These are phyloP conservation scores for Athalia rosae DNA, from an alignment of 2,888 invertebrate species.

Conservation along the genomic window DNA sequence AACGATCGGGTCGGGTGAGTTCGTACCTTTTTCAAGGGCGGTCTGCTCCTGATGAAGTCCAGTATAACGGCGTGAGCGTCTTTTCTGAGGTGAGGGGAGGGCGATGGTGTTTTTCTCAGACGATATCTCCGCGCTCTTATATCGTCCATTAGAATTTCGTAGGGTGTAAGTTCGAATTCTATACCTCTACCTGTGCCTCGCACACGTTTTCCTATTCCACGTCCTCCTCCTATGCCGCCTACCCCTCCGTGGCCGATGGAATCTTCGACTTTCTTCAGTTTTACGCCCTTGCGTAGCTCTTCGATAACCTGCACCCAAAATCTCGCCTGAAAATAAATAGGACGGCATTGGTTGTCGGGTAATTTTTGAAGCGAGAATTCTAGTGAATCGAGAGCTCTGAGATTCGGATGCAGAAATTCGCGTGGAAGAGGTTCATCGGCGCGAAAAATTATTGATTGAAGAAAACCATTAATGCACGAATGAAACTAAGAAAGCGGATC, in stretches of 20 bases:
- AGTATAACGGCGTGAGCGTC: slow-evolving; percentile 97
- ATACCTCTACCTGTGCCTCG: slow-evolving; percentile 79
- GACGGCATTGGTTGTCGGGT: background rate
- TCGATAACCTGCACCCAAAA: slow-evolving; percentile 97
- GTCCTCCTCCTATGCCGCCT: slow-evolving; percentile 39
- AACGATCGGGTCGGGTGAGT: background rate
- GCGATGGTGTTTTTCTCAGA: slow-evolving; percentile 88
- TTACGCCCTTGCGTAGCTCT: slow-evolving; percentile 92
- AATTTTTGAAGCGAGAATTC: background rate
- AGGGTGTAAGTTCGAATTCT: slow-evolving; percentile 96
- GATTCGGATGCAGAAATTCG: too few relatives aligned
- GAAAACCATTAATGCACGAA: background rate
- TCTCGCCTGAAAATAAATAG: slow-evolving; percentile 81
- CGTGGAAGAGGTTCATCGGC: too few relatives aligned
- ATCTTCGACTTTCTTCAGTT: slow-evolving; percentile 86
- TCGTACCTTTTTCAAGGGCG: slow-evolving; percentile 91
- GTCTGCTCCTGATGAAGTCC: slow-evolving; percentile 96
- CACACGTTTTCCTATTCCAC: slow-evolving; percentile 46
- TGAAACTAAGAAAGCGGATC: background rate
- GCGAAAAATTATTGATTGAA: background rate
- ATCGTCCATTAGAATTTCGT: slow-evolving; percentile 97
- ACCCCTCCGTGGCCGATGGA: slow-evolving; percentile 61
- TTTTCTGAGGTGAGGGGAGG: slow-evolving; percentile 83
- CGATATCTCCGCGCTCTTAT: slow-evolving; percentile 93
- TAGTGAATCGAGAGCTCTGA: background rate